These are phyloP conservation scores for Lutjanus erythropterus DNA, from an alignment of 2,113 vertebrate genomes.

Conservation along the genomic window DNA sequence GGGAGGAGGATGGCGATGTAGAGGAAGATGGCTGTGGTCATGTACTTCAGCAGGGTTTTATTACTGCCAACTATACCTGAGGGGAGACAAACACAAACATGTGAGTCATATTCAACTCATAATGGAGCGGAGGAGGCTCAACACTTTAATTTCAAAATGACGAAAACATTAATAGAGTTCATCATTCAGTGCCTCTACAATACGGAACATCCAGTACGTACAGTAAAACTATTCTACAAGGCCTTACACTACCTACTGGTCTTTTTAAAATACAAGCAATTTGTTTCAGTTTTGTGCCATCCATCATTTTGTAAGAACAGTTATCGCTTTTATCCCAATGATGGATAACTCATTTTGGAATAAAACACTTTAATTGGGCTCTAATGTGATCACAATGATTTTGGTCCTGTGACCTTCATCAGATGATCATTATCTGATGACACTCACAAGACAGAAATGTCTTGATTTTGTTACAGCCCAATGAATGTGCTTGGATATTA, in stretches of 20 bases:
- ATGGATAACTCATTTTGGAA: conserved; percentile 59
- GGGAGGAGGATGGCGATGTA: conserved; percentile 98
- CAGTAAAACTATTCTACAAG: conserved; percentile 14
- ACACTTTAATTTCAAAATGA: conserved; percentile 57
- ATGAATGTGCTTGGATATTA: conserved; percentile 6
- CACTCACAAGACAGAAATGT: conserved; percentile 57
- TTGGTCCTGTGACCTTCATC: conserved; percentile 65
- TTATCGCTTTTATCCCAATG: conserved; percentile 28
- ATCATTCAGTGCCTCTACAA: conserved; percentile 39
- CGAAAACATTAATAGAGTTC: conserved; percentile 53
- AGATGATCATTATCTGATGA: conserved; percentile 60
- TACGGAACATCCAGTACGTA: conserved; percentile 3
- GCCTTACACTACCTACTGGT: neutral
- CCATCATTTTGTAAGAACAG: conserved; percentile 44
- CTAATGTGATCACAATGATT: conserved; percentile 61
- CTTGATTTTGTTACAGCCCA: conserved; percentile 46
- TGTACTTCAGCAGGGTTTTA: conserved; percentile 95
- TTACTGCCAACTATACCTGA: conserved; percentile 94
- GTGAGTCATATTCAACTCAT: conserved; percentile 63
- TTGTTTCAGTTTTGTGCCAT: conserved; percentile 20
- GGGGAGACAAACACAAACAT: conserved; percentile 69
- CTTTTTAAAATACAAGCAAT: conserved; percentile 29
- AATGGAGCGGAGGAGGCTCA: conserved; percentile 63
- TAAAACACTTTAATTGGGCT: conserved; percentile 63
- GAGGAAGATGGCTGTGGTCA: conserved; percentile 98